Base-by-base conservation (phyloP, 2,888 invertebrate species). In the Coenonympha arcania region DNA sequence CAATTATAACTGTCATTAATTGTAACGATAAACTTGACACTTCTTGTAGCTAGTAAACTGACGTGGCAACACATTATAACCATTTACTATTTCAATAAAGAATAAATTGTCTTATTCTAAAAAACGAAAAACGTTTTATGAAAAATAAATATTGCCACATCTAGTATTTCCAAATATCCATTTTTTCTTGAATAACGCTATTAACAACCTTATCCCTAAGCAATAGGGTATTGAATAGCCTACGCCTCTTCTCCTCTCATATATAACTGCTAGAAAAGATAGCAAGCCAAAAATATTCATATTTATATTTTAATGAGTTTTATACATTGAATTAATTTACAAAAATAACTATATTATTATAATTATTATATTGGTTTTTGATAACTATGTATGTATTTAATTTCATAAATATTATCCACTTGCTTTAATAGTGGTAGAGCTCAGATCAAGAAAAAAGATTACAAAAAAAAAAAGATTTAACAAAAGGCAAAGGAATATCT, bases 191-290 rank as follows among this genome's bases (percentile, higher is more conserved):
- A 9, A 44, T 42, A 40, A 55, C 50, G 64, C 65, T 64, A 66
- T 66, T 62, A 62, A 58, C 62, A 57, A 58, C 62, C 68, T 69
- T 68, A 69, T 65, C 48, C n/a, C 24, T 13, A 56, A 43, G 40
- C 37, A 62, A 66, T 65, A 68, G 68, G 68, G 65, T 63, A 62
- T 56, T 60, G 61, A 65, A 66, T 64, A 68, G 66, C 69, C 55
- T 58, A 52, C 41, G 28, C 6, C 22, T 26, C 34, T 26, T 16
- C 15, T 18, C 18, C 1, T 15, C 6, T 30, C 15, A 20, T 37
- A n/a, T n/a, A n/a, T n/a, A n/a, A 15, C 11, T 24, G 22, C 30
- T 31, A 37, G 34, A 18, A 13, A 40, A 28, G 15, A n/a, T 37
- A 41, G 24, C 41, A 46, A 53, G 49, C 42, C 40, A 24, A 44